Percentiles rank a stretch among this genome's conserved stretches.
phyloP scores from a whole-genome alignment of 2,113 vertebrate species.

The Sinocyclocheilus anshuiensis region DNA sequence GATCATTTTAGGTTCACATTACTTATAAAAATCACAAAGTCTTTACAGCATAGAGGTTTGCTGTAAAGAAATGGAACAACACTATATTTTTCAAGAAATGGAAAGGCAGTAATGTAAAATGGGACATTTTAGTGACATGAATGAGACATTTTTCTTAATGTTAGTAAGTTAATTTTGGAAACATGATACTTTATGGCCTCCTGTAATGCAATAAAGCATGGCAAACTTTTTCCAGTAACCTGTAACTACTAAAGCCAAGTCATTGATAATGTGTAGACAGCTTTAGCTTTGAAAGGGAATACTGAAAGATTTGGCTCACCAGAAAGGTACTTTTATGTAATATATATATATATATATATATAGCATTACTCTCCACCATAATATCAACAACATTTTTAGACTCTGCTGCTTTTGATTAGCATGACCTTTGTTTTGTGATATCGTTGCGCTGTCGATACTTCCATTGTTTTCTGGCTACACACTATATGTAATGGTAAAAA shows the following conservation, averaged over 20 bases:
- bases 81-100: slow-evolving; percentile 5
- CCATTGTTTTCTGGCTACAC: not conserved
- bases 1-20: slow-evolving; percentile 25
- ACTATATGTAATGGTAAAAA: slow-evolving; percentile 26
- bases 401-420: slow-evolving; percentile 27
- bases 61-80: not conserved
- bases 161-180: slow-evolving; percentile 40
- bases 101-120: slow-evolving; percentile 39
- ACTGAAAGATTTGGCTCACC: not conserved
- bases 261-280: not conserved
- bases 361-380: not conserved
- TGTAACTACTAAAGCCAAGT: not conserved
- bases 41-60: slow-evolving; percentile 2
- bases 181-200: not conserved
- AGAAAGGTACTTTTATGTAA: too few species aligned
- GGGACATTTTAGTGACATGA: not conserved
- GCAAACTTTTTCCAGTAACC: not conserved
- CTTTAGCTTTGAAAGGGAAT: not conserved
- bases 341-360: too few species aligned
- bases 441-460: not conserved
- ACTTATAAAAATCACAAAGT: slow-evolving; percentile 17
- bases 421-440: slow-evolving; percentile 27
- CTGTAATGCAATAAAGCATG: not conserved
- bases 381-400: slow-evolving; percentile 23
- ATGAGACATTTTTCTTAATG: slow-evolving; percentile 3